Evolutionary conservation across 2,888 invertebrate species (phyloP).

Genomic region (Eurytoma adleriae): DNA sequence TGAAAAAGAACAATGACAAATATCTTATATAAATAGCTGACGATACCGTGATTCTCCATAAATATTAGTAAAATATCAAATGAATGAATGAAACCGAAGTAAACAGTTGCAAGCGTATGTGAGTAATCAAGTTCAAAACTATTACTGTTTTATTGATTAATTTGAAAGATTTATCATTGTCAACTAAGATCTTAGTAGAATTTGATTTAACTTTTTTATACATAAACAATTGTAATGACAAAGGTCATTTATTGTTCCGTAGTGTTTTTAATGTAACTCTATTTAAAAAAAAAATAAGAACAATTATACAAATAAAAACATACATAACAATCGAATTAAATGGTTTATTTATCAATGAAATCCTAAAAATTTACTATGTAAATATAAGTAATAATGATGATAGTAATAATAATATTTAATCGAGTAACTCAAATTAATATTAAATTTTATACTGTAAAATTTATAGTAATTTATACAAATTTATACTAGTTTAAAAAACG

Average conservation of each 20-base stretch:
- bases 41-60: conserved; percentile 22
- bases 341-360: background rate
- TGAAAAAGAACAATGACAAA: background rate
- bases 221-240: conserved; percentile 1
- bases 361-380: background rate
- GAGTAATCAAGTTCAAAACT: conserved; percentile 43
- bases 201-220: conserved; percentile 52
- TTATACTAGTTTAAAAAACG: too few relatives aligned
- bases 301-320: conserved; percentile 41
- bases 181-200: conserved; percentile 13
- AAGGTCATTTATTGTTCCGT: conserved; percentile 46
- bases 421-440: too few relatives aligned
- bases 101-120: conserved; percentile 44
- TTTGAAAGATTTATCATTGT: conserved; percentile 37
- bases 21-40: conserved; percentile 16
- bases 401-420: too few relatives aligned
- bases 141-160: conserved; percentile 45
- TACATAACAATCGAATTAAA: background rate
- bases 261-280: conserved; percentile 39
- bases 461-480: too few relatives aligned
- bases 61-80: conserved; percentile 31
- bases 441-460: too few relatives aligned
- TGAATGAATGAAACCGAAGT: conserved; percentile 29
- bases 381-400: background rate
- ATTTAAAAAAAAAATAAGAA: conserved; percentile 19